These are phyloP conservation scores for Pogoniulus pusillus DNA, from an alignment of 2,797 vertebrate species.

Conservation along the genomic window DNA sequence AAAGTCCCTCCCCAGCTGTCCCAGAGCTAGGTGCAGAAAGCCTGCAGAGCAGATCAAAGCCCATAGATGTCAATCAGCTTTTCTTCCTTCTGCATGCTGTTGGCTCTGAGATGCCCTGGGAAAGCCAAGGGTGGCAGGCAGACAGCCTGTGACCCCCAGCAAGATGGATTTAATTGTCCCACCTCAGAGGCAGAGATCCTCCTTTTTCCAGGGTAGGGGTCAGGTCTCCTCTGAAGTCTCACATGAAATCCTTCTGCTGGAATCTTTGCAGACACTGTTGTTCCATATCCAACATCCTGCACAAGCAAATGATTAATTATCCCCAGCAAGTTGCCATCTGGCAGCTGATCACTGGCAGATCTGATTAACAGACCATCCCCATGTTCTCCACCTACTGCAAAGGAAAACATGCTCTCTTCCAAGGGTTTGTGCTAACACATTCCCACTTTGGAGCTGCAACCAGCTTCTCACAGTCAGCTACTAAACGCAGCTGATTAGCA, in stretches of 20 bases:
- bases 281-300: not conserved
- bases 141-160: not conserved
- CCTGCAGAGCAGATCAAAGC: not conserved
- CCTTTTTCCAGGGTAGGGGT: not conserved
- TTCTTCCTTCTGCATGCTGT: not conserved
- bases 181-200: not conserved
- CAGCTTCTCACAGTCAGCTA: not conserved
- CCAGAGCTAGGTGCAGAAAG: not conserved
- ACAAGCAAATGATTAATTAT: not conserved
- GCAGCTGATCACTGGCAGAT: not conserved
- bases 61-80: not conserved
- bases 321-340: constrained; percentile 18
- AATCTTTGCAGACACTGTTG: not conserved
- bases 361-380: not conserved
- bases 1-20: not conserved
- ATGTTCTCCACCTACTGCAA: not conserved
- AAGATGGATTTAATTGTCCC: not conserved
- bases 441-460: not conserved
- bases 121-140: not conserved
- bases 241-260: not conserved
- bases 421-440: not conserved
- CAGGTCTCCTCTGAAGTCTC: not conserved
- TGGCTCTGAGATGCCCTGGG: not conserved
- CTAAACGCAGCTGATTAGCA: not conserved
- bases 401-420: not conserved